Conservation (phyloP, 2,113 vertebrate species). For the Pelecanoides urinatrix region DNA sequence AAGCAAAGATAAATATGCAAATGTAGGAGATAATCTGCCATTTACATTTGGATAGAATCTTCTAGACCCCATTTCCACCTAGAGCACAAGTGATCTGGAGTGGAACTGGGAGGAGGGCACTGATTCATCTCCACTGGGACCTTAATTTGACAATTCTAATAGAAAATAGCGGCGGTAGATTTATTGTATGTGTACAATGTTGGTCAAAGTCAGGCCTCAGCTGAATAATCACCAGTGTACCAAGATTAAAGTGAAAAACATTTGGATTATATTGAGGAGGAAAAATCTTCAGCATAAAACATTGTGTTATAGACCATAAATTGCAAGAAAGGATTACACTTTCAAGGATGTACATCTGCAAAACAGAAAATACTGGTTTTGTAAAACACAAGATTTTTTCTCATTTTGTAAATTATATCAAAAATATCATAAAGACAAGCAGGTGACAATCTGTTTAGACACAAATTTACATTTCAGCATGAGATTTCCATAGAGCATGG, state of each 20-base stretch:
- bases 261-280: neutral
- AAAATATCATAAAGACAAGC: neutral
- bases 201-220: neutral
- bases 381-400: neutral
- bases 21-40: neutral
- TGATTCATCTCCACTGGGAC: neutral
- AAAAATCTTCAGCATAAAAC: neutral
- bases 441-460: neutral
- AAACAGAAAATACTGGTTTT: neutral
- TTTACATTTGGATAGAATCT: neutral
- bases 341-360: neutral
- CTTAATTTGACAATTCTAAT: neutral
- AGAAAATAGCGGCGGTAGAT: neutral
- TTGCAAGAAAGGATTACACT: neutral
- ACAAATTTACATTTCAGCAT: neutral
- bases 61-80: neutral
- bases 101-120: neutral
- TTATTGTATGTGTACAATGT: neutral
- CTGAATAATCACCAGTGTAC: neutral
- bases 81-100: neutral
- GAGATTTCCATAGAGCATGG: neutral
- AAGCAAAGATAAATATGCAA: neutral
- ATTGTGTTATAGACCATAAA: neutral
- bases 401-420: neutral
- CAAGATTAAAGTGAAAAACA: neutral